Evolutionary conservation across 2,113 vertebrate species (phyloP).

Genomic region (Clarias gariepinus): DNA sequence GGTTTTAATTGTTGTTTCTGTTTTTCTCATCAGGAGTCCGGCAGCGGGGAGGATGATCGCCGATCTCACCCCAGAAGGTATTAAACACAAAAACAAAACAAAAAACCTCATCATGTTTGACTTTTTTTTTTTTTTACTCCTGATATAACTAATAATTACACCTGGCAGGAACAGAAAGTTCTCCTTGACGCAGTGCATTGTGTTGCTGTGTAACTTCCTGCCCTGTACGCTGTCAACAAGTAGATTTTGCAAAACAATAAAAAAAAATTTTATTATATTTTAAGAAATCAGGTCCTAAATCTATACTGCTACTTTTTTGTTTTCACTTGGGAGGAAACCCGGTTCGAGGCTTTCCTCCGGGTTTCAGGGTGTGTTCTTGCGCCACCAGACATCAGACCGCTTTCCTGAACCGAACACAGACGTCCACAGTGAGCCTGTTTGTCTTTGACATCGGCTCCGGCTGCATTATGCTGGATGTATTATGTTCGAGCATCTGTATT

Average conservation of each 20-base stretch:
- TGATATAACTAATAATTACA: background rate
- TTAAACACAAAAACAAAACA: constrained; percentile 35
- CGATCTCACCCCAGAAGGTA: constrained; percentile 95
- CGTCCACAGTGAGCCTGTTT: background rate
- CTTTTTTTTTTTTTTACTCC: background rate
- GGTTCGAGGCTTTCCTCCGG: background rate
- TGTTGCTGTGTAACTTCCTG: background rate
- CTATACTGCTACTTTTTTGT: background rate
- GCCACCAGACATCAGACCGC: background rate
- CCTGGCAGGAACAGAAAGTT: background rate
- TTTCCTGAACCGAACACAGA: background rate
- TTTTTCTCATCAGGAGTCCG: constrained; percentile 81
- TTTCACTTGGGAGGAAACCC: background rate
- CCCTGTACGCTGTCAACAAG: background rate
- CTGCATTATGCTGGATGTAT: background rate
- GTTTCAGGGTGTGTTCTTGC: background rate
- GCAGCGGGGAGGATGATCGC: constrained; percentile 94
- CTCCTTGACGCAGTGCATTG: background rate
- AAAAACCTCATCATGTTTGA: background rate
- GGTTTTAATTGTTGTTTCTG: constrained; percentile 11
- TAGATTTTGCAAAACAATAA: background rate
- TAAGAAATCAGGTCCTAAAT: background rate
- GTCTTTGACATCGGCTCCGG: background rate
- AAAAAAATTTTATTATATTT: background rate
- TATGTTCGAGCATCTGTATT: constrained; percentile 7